Conservation (phyloP, 2,797 vertebrate genomes). For the Erithacus rubecula region DNA sequence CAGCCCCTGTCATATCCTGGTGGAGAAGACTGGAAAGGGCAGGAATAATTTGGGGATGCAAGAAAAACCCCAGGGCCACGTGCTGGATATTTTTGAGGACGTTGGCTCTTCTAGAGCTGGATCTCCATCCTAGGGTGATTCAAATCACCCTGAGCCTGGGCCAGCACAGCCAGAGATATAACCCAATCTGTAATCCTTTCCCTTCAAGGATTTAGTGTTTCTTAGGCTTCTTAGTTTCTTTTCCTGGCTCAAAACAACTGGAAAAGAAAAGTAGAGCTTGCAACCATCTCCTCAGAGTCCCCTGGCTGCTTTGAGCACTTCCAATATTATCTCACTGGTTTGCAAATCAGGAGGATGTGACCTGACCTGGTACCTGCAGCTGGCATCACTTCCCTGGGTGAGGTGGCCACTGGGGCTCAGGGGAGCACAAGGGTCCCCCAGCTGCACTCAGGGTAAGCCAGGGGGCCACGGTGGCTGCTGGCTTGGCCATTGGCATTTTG, state of each 20-base stretch:
- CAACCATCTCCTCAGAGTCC: background rate
- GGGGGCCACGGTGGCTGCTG: background rate
- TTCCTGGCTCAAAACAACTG: background rate
- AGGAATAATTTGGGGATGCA: background rate
- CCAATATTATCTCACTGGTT: background rate
- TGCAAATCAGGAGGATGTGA: background rate
- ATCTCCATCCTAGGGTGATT: background rate
- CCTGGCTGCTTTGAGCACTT: background rate
- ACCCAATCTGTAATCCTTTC: background rate
- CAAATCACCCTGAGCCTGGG: background rate
- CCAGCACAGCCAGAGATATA: background rate
- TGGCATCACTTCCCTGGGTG: background rate
- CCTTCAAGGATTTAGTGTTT: background rate
- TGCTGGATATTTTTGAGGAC: rapidly evolving
- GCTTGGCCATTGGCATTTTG: rapidly evolving
- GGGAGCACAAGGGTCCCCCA: no score
- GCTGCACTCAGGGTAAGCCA: background rate
- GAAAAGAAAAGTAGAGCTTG: background rate
- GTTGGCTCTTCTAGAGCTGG: background rate
- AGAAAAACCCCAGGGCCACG: background rate
- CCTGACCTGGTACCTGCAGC: background rate
- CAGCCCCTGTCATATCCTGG: rapidly evolving
- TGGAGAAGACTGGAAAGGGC: background rate
- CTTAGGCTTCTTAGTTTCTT: background rate
- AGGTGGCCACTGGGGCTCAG: background rate